Evolutionary conservation across 2,113 vertebrate species (phyloP), one percentile per base, ranked within the genome.

Genomic region (Promerops cafer): DNA sequence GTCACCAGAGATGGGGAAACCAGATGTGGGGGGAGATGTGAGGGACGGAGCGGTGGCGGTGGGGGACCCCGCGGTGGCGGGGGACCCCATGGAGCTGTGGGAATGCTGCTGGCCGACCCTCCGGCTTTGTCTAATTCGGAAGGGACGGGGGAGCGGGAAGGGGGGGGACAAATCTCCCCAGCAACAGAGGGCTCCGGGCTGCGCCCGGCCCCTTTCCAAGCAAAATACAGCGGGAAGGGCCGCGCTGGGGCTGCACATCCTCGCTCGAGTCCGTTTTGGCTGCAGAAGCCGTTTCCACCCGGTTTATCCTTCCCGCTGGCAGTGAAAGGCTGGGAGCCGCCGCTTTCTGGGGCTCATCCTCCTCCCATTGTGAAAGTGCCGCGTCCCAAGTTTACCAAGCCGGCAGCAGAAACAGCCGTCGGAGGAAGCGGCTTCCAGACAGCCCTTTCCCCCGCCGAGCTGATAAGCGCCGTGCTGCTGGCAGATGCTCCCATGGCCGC

Each of bases 1-100:
- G 95, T 96, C 92, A 95, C 87, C 31, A 52, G 91, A 78, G 94
- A 94, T 92, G 89, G 75, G 92, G 70, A 96, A 94, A 79, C 24
- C 95, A 95, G 95, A 88, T 90, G 95, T 83, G 71, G 78, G 70
- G 91, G 45, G 60, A 70, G 86, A 75, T 12, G 91, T 13, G 91
- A 7, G 28, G 45, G 42, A 19, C 65, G 56, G 56, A 56, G 65
- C 16, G 44, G 80, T 8, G 57, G 44, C 45, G 47, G 31, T 2
- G 61, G 24, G 40, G 87, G 37, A 44, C 37, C 59, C 63, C 35
- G 35, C 4, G 59, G n/a, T 59, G 82, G 52, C 20, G 37, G 69
- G 57, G 42, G 49, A 45, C 61, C 90, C 76, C 42, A 2, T 1
- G 78, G 85, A 19, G 20, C 2, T 76, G n/a, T 42, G 86, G 50